These are phyloP conservation scores for Apodemus sylvaticus DNA, from an alignment of 2,113 vertebrate genomes.

Conservation along the genomic window DNA sequence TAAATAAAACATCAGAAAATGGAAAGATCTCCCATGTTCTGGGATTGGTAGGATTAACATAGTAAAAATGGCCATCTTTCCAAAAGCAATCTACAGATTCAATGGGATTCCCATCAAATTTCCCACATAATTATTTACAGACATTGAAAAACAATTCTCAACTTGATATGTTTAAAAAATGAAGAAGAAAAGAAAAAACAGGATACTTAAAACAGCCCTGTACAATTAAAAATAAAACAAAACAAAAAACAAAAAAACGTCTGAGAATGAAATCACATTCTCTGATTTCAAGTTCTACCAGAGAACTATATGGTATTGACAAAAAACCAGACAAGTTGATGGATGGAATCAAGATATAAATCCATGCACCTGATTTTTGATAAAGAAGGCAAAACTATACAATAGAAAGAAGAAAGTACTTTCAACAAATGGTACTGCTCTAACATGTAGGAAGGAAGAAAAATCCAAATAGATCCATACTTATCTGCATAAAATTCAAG, in stretches of 20 bases:
- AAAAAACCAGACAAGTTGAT: background rate
- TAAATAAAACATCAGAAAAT: background rate
- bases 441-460: too few species aligned
- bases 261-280: background rate
- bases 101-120: background rate
- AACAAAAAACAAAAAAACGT: too few species aligned
- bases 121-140: background rate
- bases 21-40: background rate
- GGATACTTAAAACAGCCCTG: background rate
- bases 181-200: background rate
- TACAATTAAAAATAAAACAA: background rate
- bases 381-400: too few species aligned
- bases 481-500: too few species aligned
- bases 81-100: background rate
- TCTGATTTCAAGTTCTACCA: background rate
- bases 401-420: too few species aligned
- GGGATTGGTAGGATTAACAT: background rate
- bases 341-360: too few species aligned
- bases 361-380: too few species aligned
- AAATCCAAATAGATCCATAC: too few species aligned
- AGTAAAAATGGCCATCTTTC: background rate
- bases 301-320: background rate
- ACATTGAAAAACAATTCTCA: background rate
- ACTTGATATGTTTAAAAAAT: background rate
- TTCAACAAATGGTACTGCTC: too few species aligned